phyloP scores from a whole-genome alignment of 2,113 vertebrate species.

The Thamnaconus septentrionalis region DNA sequence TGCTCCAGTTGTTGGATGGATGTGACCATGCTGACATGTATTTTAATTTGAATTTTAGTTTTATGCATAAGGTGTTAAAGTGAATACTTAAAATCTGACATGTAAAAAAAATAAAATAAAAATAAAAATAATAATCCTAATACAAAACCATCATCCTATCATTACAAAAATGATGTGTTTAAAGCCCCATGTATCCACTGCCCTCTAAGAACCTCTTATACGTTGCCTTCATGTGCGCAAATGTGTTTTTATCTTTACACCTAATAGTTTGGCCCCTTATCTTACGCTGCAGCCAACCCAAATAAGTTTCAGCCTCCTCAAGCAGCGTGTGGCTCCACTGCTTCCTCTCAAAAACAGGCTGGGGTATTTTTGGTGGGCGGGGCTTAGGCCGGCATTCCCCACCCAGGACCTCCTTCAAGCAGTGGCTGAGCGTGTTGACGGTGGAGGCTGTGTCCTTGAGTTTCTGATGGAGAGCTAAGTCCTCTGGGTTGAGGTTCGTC shows the following conservation, averaged over 20 bases:
- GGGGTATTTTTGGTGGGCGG: neutral
- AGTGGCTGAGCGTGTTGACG: slow-evolving; percentile 5
- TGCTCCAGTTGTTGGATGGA: too few relatives aligned
- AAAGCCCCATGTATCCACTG: too few relatives aligned
- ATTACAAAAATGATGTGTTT: too few relatives aligned
- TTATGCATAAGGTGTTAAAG: too few relatives aligned
- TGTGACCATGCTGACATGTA: too few relatives aligned
- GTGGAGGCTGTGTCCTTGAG: neutral
- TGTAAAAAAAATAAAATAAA: neutral
- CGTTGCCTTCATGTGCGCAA: too few relatives aligned
- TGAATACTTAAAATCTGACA: neutral
- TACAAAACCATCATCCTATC: too few relatives aligned
- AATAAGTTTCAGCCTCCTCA: slow-evolving; percentile 24
- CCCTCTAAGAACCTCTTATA: too few relatives aligned
- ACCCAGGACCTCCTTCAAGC: neutral
- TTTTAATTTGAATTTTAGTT: too few relatives aligned
- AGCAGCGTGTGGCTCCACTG: slow-evolving; percentile 60
- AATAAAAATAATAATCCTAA: too few relatives aligned
- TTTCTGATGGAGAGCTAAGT: accelerated
- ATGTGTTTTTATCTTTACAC: neutral
- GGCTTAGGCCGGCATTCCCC: slow-evolving; percentile 5
- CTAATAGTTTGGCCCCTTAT: accelerated
- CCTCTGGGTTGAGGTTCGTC: neutral
- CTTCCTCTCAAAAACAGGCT: slow-evolving; percentile 28
- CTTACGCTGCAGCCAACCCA: slow-evolving; percentile 39